phyloP scores from a whole-genome alignment of 2,797 vertebrate genomes.

The Thalassophryne amazonica region DNA sequence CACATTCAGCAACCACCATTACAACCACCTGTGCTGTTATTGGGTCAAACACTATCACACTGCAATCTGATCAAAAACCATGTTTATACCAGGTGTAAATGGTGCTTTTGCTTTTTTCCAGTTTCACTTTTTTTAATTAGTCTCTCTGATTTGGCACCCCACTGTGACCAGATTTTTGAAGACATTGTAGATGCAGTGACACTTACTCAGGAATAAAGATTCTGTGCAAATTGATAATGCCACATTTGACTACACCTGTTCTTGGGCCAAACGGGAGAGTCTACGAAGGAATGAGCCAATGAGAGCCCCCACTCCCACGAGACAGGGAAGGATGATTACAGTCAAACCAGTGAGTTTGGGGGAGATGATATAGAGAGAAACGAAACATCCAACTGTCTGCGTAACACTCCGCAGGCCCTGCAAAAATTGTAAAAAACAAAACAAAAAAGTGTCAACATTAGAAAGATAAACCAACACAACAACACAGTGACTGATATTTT shows the following conservation, averaged over 20 bases:
- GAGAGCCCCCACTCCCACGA: conserved; percentile 86
- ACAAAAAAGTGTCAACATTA: neutral
- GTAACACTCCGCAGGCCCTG: conserved; percentile 93
- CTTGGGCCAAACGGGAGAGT: conserved; percentile 89
- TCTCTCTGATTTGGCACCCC: too few relatives aligned
- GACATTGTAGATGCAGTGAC: neutral
- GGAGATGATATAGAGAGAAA: conserved; percentile 91
- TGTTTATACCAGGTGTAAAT: too few relatives aligned
- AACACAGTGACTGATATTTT: neutral
- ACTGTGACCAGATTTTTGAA: too few relatives aligned
- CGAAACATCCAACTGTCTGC: conserved; percentile 88
- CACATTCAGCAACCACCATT: too few relatives aligned
- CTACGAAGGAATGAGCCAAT: conserved; percentile 87
- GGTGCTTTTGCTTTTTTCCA: too few relatives aligned
- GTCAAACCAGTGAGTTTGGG: conserved; percentile 89
- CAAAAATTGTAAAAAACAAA: neutral
- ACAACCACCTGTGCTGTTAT: too few relatives aligned
- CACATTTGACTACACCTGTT: conserved; percentile 80
- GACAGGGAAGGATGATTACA: conserved; percentile 82
- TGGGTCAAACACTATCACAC: too few relatives aligned
- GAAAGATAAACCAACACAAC: neutral
- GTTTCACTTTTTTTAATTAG: too few relatives aligned
- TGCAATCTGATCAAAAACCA: too few relatives aligned
- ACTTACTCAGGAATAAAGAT: too few relatives aligned
- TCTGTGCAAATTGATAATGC: neutral